Conservation (phyloP, 2,888 invertebrate genomes). For the Dryococelus australis region DNA sequence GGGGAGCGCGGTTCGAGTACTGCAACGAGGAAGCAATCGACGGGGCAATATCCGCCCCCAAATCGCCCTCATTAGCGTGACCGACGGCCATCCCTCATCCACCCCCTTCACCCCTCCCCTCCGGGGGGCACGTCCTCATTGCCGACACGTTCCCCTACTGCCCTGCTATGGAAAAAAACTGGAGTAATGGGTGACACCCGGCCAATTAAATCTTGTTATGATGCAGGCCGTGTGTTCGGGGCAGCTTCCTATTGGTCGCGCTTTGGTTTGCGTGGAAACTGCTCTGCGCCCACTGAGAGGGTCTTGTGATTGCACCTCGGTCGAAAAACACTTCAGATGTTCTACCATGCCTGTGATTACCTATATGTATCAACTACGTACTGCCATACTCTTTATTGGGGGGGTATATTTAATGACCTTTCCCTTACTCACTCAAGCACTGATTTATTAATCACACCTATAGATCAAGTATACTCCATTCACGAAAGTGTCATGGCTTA, state of each 20-base stretch:
- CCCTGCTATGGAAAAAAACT: background rate
- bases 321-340: too few relatives aligned
- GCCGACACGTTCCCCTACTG: slow-evolving; percentile 12
- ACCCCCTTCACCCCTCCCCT: background rate
- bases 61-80: slow-evolving; percentile 41
- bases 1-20: background rate
- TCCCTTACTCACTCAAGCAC: too few relatives aligned
- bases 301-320: too few relatives aligned
- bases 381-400: too few relatives aligned
- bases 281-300: background rate
- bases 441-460: too few relatives aligned
- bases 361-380: too few relatives aligned
- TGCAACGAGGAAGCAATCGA: slow-evolving; percentile 42
- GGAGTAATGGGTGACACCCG: slow-evolving; percentile 19
- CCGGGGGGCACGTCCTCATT: background rate
- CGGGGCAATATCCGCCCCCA: slow-evolving; percentile 44
- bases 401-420: too few relatives aligned
- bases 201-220: slow-evolving; percentile 4
- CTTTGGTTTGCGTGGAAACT: background rate
- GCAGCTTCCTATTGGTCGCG: background rate
- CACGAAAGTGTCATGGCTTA: too few relatives aligned
- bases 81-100: slow-evolving; percentile 29
- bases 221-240: slow-evolving; percentile 6
- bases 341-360: too few relatives aligned
- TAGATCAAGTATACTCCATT: too few relatives aligned